phyloP scores from a whole-genome alignment of 2,113 vertebrate genomes.

The Camelus dromedarius region DNA sequence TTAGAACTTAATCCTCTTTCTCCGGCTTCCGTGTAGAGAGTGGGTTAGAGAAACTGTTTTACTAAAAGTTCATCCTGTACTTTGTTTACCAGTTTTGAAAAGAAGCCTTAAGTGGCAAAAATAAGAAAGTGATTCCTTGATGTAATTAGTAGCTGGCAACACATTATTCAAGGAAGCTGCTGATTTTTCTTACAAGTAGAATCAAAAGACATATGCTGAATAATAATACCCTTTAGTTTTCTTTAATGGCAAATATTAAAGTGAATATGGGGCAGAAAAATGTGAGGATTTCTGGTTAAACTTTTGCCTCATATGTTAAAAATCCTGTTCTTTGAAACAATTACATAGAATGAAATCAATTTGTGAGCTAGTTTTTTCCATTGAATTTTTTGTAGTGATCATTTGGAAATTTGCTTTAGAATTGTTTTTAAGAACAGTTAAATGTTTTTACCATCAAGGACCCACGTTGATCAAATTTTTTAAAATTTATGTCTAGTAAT shows the following conservation, averaged over 20 bases:
- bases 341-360: conserved; percentile 24
- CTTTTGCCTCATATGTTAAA: background rate
- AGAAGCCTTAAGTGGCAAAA: background rate
- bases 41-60: background rate
- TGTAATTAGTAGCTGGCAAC: background rate
- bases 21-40: background rate
- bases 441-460: background rate
- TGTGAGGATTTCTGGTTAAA: background rate
- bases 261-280: background rate
- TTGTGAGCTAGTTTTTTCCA: conserved; percentile 37
- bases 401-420: conserved; percentile 63
- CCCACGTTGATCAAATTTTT: conserved; percentile 1
- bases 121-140: background rate
- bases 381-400: conserved; percentile 34
- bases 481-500: background rate
- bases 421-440: conserved; percentile 3
- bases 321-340: background rate
- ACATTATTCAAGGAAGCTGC: background rate
- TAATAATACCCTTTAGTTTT: conserved; percentile 34
- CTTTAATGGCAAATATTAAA: conserved; percentile 36
- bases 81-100: conserved; percentile 39
- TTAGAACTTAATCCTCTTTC: background rate
- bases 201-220: conserved; percentile 10
- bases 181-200: conserved; percentile 45
- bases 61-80: conserved; percentile 2